Conservation (phyloP, 2,113 vertebrate genomes). For the Oryzias melastigma region DNA sequence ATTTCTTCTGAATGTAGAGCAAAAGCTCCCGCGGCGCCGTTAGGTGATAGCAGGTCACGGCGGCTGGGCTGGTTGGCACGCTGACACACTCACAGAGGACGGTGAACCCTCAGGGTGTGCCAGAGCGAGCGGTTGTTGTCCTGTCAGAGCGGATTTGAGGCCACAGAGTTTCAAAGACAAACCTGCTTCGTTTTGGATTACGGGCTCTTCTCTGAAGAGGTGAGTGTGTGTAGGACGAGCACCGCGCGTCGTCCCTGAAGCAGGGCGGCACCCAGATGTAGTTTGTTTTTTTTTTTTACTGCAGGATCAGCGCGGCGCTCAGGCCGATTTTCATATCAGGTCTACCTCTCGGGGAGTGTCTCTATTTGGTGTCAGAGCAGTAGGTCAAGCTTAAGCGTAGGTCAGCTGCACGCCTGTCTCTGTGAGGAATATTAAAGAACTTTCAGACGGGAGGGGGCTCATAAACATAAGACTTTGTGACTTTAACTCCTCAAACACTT, state of each 20-base stretch:
- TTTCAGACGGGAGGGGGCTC: neutral
- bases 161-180: conserved; percentile 34
- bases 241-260: conserved; percentile 33
- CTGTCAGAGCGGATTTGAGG: conserved; percentile 69
- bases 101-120: conserved; percentile 37
- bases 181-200: conserved; percentile 68
- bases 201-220: conserved; percentile 29
- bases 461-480: neutral
- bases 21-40: conserved; percentile 8
- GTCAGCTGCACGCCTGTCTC: conserved; percentile 4
- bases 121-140: conserved; percentile 35
- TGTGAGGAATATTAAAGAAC: conserved; percentile 7
- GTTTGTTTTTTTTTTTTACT: conserved; percentile 5
- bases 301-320: conserved; percentile 1
- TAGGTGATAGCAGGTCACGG: conserved; percentile 21
- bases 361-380: conserved; percentile 18
- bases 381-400: conserved; percentile 6
- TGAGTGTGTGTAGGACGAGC: conserved; percentile 20
- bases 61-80: conserved; percentile 23
- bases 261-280: conserved; percentile 22
- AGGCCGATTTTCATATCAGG: conserved; percentile 27
- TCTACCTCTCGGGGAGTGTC: conserved; percentile 24
- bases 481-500: neutral
- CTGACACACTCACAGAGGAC: conserved; percentile 29
- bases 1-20: too few relatives aligned